Base-by-base conservation (phyloP, 2,888 invertebrate genomes). In the Limenitis camilla region DNA sequence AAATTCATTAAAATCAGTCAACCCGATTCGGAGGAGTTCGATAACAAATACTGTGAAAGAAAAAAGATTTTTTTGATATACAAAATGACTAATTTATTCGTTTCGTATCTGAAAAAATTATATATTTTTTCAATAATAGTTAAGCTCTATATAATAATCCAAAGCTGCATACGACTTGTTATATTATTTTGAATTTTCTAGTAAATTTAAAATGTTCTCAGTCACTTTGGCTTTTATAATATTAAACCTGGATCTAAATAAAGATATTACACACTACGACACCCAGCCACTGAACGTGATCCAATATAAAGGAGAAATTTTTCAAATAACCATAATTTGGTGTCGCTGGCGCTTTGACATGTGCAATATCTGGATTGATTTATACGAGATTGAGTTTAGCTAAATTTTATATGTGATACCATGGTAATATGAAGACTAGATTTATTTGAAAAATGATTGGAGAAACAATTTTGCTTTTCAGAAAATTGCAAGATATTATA, bases 301-400 rank as follows among this genome's bases (percentile, higher is more conserved):
- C 40, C 48, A 43, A 48, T 52, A 43, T 52, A 27, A 27, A 39
- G 19, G 46, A 31, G 46, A 31, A 46, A 46, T 39, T 39, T 46
- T 39, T 39, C 38, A 46, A 46, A 46, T 35, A 39, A 38, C 31
- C 39, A 46, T 46, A 46, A 46, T 46, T 46, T 49, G 48, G 40
- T 40, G 41, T 49, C 49, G 35, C 49, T 27, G 36, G 9, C 38
- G 49, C 42, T 42, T 36, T 43, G 42, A 49, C 42, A 43, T 42
- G 38, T 30, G 42, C 49, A 36, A 32, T 30, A 49, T 49, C 41
- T 41, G 31, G 31, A 30, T 41, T 30, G 42, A 36, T 41, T 36
- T 42, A 43, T 29, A 49, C 31, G 33, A 30, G 31, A 41, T 30
- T 9, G 42, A 32, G 30, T 36, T 36, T 30, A 49, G 36, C n/a